Evolutionary conservation across 2,113 vertebrate genomes (phyloP).

Genomic region (Salminus brasiliensis): DNA sequence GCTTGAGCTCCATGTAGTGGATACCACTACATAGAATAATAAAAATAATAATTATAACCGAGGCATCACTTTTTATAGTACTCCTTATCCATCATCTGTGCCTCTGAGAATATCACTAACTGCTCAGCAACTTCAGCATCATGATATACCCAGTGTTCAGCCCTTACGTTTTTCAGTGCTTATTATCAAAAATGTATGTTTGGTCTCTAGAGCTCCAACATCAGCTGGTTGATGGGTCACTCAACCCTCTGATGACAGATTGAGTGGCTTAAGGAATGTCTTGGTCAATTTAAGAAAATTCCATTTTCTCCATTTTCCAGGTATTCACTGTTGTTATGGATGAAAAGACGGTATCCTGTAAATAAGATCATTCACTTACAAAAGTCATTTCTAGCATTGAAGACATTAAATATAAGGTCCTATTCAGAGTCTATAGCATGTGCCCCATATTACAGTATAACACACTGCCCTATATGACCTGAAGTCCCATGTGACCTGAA

Average conservation of each 20-base stretch:
- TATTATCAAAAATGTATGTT: neutral
- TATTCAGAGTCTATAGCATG: neutral
- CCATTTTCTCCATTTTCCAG: no score
- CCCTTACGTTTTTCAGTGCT: no score
- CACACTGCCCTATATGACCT: neutral
- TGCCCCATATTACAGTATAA: no score
- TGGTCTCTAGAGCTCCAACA: neutral
- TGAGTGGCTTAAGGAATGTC: no score
- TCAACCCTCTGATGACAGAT: conserved; percentile 1
- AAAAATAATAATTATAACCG: no score
- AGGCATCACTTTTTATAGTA: no score
- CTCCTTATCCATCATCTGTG: no score
- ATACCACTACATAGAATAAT: no score
- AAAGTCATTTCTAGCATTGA: neutral
- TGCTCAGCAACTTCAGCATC: no score
- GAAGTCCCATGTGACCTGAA: neutral
- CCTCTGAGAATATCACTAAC: no score
- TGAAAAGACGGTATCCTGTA: neutral
- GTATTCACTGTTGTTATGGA: neutral
- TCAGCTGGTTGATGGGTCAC: neutral
- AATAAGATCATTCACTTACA: neutral
- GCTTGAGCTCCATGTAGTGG: no score
- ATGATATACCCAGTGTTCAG: no score
- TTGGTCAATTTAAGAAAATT: neutral
- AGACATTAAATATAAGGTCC: neutral